Evolutionary conservation across 2,113 vertebrate genomes (phyloP), one percentile per base, ranked within the genome.

Genomic region (Planiliza haematocheilus): DNA sequence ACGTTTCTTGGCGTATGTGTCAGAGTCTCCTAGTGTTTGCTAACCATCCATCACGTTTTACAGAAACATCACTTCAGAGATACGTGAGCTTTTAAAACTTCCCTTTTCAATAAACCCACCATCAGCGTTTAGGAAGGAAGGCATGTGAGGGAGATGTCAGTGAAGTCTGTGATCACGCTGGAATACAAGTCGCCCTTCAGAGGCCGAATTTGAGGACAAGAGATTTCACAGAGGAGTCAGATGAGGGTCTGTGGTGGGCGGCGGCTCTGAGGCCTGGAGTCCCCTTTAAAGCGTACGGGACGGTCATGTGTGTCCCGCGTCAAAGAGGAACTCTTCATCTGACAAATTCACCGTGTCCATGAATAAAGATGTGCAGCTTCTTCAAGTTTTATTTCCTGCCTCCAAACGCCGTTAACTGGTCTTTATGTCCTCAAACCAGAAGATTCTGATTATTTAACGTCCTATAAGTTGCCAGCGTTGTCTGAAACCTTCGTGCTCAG

Each of bases 181-280:
- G 12, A 61, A 9, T 1, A 75, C 57, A 77, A 58, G 37, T 42
- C 3, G 1, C 10, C 11, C 74, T 45, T 63, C 74, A 49, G 20
- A 41, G 38, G 16, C 10, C 3, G n/a, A 1, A 24, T 70, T 6
- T 36, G 71, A 59, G 66, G 63, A 45, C 6, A 42, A 8, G 21
- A 52, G 71, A 87, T 90, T 90, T 90, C 86, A 87, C 77, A 87
- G 52, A 21, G 17, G 46, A 85, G 86, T 91, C 88, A 90, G 88
- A 89, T 90, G 88, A 86, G 71, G 2, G n/a, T 17, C 60, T 68
- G 84, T 16, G 82, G 60, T 61, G 71, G 58, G 49, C 37, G 4
- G 10, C 17, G 8, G 56, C 38, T 71, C 50, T 55, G 69, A 20
- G 70, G 20, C 42, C 18, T n/a, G 30, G 6, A 39, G 17, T 0